Percentiles rank a stretch among this genome's conserved stretches.
These are phyloP conservation scores for Patiria pectinifera DNA, from an alignment of 53 echinoderm and acorn worm species.

Conservation along the genomic window DNA sequence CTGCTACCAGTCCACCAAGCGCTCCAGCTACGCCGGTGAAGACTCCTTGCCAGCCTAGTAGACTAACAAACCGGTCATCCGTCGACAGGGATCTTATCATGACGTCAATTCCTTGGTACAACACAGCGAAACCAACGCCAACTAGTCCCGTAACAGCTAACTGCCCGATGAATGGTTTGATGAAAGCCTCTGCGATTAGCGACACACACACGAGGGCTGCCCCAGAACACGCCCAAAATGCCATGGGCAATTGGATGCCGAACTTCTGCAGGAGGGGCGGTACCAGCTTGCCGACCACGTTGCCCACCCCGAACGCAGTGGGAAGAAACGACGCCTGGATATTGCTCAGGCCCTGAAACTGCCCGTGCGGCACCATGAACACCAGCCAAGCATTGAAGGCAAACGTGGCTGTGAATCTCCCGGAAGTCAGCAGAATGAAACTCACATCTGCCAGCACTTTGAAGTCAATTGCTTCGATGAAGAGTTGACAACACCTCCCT, in stretches of 20 bases:
- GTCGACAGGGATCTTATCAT: not conserved
- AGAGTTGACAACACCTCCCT: not conserved
- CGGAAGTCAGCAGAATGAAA: not conserved
- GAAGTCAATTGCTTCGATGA: not conserved
- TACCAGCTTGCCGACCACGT: not conserved
- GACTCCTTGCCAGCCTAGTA: not conserved
- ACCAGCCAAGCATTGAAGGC: not conserved
- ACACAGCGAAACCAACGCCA: not conserved
- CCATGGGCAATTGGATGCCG: not conserved
- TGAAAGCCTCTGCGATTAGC: not conserved
- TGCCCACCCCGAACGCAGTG: not conserved
- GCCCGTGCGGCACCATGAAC: not conserved
- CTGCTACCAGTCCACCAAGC: not conserved
- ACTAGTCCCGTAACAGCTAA: not conserved
- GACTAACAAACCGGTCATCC: not conserved
- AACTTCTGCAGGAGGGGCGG: not conserved
- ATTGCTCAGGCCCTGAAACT: not conserved
- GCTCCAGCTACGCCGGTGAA: not conserved
- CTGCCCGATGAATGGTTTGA: not conserved
- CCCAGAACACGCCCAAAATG: not conserved
- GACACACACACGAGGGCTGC: not conserved
- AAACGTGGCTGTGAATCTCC: not conserved
- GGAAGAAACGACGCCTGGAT: slow-evolving; percentile 1
- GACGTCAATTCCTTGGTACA: not conserved
- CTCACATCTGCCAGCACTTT: not conserved